Conservation (phyloP, 1,140 invertebrate species). For the Propsilocerus akamusi region DNA sequence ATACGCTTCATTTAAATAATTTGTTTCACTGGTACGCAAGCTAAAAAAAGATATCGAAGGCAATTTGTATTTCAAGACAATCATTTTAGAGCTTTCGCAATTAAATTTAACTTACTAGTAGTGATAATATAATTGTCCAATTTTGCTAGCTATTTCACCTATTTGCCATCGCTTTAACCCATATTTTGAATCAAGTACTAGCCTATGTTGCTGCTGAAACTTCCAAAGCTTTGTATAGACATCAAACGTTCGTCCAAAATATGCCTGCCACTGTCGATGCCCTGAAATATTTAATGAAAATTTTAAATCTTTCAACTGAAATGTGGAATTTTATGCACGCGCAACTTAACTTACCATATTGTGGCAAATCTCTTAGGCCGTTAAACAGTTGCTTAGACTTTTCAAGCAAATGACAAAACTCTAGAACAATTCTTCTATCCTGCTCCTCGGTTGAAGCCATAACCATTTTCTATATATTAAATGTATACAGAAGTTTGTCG, state of each 20-base stretch:
- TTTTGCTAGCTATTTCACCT: slow-evolving; percentile 96
- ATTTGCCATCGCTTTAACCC: slow-evolving; percentile 96
- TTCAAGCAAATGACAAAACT: slow-evolving; percentile 91
- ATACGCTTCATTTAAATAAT: slow-evolving; percentile 88
- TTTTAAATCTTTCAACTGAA: neutral
- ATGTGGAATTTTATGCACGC: too few relatives aligned
- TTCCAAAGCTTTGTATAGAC: slow-evolving; percentile 98
- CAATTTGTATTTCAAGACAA: neutral
- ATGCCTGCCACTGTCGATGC: slow-evolving; percentile 94
- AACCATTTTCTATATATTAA: neutral
- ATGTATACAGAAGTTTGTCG: neutral
- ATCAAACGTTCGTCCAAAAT: slow-evolving; percentile 94
- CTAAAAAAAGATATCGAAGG: slow-evolving; percentile 28
- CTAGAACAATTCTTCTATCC: slow-evolving; percentile 86
- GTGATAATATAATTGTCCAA: slow-evolving; percentile 96
- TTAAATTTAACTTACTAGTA: slow-evolving; percentile 68
- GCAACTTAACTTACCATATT: slow-evolving; percentile 60
- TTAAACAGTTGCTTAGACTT: slow-evolving; percentile 97
- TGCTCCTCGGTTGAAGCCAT: slow-evolving; percentile 65
- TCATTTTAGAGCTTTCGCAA: neutral
- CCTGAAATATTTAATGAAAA: slow-evolving; percentile 22
- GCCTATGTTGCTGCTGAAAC: slow-evolving; percentile 92
- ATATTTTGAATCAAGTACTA: slow-evolving; percentile 82
- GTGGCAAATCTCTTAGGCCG: slow-evolving; percentile 83
- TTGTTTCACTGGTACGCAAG: slow-evolving; percentile 86